Percentiles rank a stretch among this genome's conserved stretches.
Conservation (phyloP, 1,140 invertebrate genomes). For the Dinothrombium tinctorium region DNA sequence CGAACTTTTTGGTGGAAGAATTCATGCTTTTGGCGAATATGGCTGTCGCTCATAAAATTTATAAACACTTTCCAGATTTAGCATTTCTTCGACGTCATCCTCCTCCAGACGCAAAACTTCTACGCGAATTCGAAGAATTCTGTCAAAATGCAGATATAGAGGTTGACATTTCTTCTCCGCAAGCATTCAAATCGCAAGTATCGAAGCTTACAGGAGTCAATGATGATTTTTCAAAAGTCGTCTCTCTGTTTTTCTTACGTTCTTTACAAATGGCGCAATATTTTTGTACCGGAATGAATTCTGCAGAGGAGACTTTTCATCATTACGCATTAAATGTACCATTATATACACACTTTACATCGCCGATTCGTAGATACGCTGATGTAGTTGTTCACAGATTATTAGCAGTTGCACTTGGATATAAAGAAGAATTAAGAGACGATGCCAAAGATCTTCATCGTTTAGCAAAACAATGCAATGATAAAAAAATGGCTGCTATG, state of each 20-base stretch:
- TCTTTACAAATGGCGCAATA: constrained; percentile 99
- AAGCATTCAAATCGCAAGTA: constrained; percentile 41
- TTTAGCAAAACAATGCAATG: constrained; percentile 51
- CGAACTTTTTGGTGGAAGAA: constrained; percentile 62
- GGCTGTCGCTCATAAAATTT: constrained; percentile 51
- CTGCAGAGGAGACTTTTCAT: constrained; percentile 33
- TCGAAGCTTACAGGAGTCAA: constrained; percentile 14
- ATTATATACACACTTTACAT: constrained; percentile 90
- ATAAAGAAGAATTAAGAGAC: constrained; percentile 30
- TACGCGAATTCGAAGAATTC: constrained; percentile 35
- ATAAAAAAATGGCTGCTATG: constrained; percentile 58
- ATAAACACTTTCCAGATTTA: constrained; percentile 37
- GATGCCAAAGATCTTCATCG: constrained; percentile 13
- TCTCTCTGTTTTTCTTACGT: constrained; percentile 45
- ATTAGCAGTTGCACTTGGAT: constrained; percentile 58
- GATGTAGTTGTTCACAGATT: constrained; percentile 84
- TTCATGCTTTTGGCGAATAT: constrained; percentile 84
- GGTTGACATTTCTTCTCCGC: constrained; percentile 38
- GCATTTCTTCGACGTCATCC: constrained; percentile 57
- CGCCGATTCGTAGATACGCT: constrained; percentile 80
- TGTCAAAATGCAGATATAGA: constrained; percentile 44
- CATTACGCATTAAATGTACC: constrained; percentile 78
- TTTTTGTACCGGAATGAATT: constrained; percentile 68
- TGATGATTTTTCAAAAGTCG: constrained; percentile 15
- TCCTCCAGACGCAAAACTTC: constrained; percentile 36